Conservation (phyloP, 1,140 invertebrate species). For the Brachystomella parvula region DNA sequence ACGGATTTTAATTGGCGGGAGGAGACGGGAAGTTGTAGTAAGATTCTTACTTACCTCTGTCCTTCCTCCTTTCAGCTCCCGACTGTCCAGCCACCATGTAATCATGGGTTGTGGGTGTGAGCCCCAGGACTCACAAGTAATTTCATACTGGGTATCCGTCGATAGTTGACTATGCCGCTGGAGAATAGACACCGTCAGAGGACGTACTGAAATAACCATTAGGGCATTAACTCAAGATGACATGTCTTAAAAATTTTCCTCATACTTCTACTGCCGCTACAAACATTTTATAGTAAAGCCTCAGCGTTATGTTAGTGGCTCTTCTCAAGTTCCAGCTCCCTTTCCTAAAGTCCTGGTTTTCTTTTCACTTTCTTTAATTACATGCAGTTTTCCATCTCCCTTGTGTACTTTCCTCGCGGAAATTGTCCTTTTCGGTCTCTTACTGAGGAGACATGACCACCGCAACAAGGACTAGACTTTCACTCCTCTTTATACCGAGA, state of each 20-base stretch:
- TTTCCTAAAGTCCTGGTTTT: neutral
- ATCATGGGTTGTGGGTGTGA: slow-evolving; percentile 33
- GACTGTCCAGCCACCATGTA: slow-evolving; percentile 33
- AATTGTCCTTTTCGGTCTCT: neutral
- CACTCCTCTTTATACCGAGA: too few species aligned
- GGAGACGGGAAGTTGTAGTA: neutral
- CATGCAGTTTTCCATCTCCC: neutral
- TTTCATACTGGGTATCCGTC: slow-evolving; percentile 36
- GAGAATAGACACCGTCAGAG: slow-evolving; percentile 37
- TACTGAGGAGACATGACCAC: slow-evolving; percentile 7
- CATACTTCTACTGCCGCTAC: neutral
- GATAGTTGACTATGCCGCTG: slow-evolving; percentile 33
- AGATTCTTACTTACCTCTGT: slow-evolving; percentile 30
- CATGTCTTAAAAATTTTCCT: slow-evolving; percentile 12
- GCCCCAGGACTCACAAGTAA: slow-evolving; percentile 37
- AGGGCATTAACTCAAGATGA: too few species aligned
- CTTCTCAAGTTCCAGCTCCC: neutral
- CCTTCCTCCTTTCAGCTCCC: slow-evolving; percentile 30
- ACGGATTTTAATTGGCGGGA: slow-evolving; percentile 2
- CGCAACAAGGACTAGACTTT: slow-evolving; percentile 9
- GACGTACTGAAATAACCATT: slow-evolving; percentile 36
- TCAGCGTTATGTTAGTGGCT: too few species aligned
- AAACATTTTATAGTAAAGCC: too few species aligned
- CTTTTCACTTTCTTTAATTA: neutral
- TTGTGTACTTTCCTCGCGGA: neutral